phyloP scores from a whole-genome alignment of 30 jellyfish, hydroid and myxozoan species.

The Chrysaora quinquecirrha region DNA sequence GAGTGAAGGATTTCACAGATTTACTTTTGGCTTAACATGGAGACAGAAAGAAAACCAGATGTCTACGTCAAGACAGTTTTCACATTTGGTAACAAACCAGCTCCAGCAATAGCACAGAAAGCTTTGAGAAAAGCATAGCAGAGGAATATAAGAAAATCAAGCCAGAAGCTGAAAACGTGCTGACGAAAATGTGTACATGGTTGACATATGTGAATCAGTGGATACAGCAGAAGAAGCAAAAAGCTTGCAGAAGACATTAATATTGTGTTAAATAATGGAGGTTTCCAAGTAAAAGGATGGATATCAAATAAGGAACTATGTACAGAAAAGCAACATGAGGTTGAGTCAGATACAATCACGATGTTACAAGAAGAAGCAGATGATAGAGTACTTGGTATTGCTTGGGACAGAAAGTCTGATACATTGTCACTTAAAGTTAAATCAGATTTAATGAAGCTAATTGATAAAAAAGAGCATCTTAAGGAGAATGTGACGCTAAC shows the following conservation, averaged over 20 bases:
- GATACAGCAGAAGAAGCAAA: conserved; percentile 62
- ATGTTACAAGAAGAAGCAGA: conserved; percentile 40
- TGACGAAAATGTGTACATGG: conserved; percentile 71
- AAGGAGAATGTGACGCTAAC: conserved; percentile 50
- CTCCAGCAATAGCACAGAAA: conserved; percentile 68
- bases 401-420: conserved; percentile 66
- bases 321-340: conserved; percentile 19
- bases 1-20: too few relatives aligned
- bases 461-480: conserved; percentile 56
- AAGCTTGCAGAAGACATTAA: conserved; percentile 41
- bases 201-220: conserved; percentile 65
- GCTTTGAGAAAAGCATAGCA: conserved; percentile 68
- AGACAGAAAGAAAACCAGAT: conserved; percentile 36
- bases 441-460: conserved; percentile 52
- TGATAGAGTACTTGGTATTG: conserved; percentile 53
- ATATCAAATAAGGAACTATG: conserved; percentile 43
- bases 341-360: conserved; percentile 33
- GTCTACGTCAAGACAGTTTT: conserved; percentile 36
- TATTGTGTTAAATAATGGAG: conserved; percentile 58
- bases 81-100: conserved; percentile 70
- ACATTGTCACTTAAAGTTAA: conserved; percentile 62
- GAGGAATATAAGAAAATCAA: conserved; percentile 24
- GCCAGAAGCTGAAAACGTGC: conserved; percentile 59
- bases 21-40: conserved; percentile 71
- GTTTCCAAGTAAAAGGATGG: conserved; percentile 73